Evolutionary conservation across 2,113 vertebrate species (phyloP).

Genomic region (Hippocampus comes): DNA sequence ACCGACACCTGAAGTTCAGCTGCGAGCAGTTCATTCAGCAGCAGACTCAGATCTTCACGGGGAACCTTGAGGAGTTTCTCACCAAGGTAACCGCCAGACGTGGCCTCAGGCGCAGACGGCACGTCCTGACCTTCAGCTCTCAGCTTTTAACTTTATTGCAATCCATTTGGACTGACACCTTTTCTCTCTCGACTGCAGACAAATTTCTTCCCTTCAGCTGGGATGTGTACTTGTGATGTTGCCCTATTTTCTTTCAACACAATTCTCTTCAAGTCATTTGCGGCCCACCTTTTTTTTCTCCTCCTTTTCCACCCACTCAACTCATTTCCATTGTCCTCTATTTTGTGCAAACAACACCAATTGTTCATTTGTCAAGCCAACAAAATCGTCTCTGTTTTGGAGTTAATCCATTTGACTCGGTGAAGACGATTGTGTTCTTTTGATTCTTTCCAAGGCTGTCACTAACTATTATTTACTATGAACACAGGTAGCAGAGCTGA

Average conservation of each 20-base stretch:
- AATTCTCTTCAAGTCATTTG: slow-evolving; percentile 10
- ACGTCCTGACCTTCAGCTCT: slow-evolving; percentile 50
- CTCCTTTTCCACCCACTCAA: neutral
- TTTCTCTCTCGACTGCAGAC: slow-evolving; percentile 3
- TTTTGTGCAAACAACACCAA: neutral
- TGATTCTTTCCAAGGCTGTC: slow-evolving; percentile 10
- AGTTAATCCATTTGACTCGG: slow-evolving; percentile 1
- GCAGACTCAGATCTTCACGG: slow-evolving; percentile 88
- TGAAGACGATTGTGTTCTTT: neutral
- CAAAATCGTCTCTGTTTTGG: slow-evolving; percentile 9
- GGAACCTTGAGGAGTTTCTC: slow-evolving; percentile 92
- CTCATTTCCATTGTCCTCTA: neutral
- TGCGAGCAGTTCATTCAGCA: slow-evolving; percentile 99
- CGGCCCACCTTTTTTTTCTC: neutral
- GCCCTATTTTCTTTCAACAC: slow-evolving; percentile 10
- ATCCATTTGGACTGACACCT: slow-evolving; percentile 10
- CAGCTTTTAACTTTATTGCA: slow-evolving; percentile 19
- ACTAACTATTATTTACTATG: slow-evolving; percentile 9
- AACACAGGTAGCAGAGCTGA: slow-evolving; percentile 85
- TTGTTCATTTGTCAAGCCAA: slow-evolving; percentile 12
- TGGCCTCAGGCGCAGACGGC: slow-evolving; percentile 36
- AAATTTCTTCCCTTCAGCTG: slow-evolving; percentile 9
- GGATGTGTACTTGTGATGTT: slow-evolving; percentile 9
- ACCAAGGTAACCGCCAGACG: slow-evolving; percentile 80
- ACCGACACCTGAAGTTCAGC: slow-evolving; percentile 91